Conservation (phyloP, 1,140 invertebrate species). For the Frieseomelitta varia region DNA sequence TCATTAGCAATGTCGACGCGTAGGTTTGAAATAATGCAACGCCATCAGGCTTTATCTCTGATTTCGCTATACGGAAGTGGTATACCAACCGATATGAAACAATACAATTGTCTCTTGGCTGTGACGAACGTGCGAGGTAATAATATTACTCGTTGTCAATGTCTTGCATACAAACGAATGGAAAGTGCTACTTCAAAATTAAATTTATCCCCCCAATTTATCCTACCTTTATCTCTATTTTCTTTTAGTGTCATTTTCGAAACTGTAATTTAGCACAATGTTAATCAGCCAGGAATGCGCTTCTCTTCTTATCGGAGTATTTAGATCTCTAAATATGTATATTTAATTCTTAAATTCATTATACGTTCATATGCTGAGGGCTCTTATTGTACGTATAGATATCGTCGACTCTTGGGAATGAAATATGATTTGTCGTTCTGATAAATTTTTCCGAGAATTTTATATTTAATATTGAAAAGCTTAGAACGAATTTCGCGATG, state of each 20-base stretch:
- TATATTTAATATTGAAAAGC: constrained; percentile 10
- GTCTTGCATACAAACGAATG: background rate
- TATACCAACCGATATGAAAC: constrained; percentile 44
- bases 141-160: background rate
- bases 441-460: background rate
- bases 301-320: too few relatives aligned
- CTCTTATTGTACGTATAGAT: background rate
- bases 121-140: constrained; percentile 7
- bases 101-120: constrained; percentile 31
- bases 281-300: background rate
- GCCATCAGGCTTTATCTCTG: constrained; percentile 31
- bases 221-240: too few relatives aligned
- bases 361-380: background rate
- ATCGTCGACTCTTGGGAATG: background rate
- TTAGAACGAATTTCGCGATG: background rate
- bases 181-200: background rate
- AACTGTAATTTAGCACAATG: background rate
- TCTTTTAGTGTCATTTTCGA: background rate
- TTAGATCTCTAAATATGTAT: too few relatives aligned
- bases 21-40: constrained; percentile 32
- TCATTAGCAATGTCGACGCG: background rate
- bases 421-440: background rate
- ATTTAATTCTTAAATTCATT: background rate
- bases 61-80: constrained; percentile 45
- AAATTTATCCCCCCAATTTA: background rate